A percentile compares a stretch with the other conserved stretches of the same genome.
Evolutionary conservation across 2,888 invertebrate genomes (phyloP).

Genomic region (Gortyna flavago): DNA sequence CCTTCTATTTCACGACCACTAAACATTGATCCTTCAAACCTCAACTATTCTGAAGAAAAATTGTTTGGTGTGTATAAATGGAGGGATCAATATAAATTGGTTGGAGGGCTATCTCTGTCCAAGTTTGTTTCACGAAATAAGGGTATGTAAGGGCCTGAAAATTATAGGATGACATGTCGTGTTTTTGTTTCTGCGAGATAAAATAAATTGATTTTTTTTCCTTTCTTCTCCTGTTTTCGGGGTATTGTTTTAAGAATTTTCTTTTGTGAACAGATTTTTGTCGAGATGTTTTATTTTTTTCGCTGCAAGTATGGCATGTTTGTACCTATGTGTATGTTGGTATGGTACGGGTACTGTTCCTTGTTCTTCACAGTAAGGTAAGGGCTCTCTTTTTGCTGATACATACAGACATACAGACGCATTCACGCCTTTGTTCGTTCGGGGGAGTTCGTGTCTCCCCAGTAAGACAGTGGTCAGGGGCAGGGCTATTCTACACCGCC

Average conservation of each 20-base stretch:
- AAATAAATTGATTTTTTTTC: constrained; percentile 55
- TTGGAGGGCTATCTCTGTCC: constrained; percentile 49
- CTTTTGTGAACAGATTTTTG: constrained; percentile 25
- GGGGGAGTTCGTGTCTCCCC: background rate
- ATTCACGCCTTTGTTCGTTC: background rate
- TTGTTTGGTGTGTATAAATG: constrained; percentile 1
- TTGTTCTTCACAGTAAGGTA: background rate
- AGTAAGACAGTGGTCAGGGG: background rate
- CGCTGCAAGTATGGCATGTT: background rate
- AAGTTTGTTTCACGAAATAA: constrained; percentile 60
- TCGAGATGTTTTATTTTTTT: constrained; percentile 13
- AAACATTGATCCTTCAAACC: constrained; percentile 21
- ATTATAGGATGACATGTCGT: constrained; percentile 65
- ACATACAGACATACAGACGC: too few relatives aligned
- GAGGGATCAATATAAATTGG: constrained; percentile 47
- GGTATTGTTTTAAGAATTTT: constrained; percentile 51
- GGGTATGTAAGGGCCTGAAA: constrained; percentile 61
- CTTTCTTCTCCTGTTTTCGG: constrained; percentile 34
- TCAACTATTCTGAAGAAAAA: constrained; percentile 10
- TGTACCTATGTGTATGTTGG: background rate
- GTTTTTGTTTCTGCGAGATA: constrained; percentile 61
- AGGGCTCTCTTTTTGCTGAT: background rate
- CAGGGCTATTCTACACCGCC: background rate
- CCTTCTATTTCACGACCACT: constrained; percentile 30
- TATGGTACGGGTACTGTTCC: background rate